Base-by-base conservation (phyloP, 1,140 invertebrate species). In the Drosophila tani region DNA sequence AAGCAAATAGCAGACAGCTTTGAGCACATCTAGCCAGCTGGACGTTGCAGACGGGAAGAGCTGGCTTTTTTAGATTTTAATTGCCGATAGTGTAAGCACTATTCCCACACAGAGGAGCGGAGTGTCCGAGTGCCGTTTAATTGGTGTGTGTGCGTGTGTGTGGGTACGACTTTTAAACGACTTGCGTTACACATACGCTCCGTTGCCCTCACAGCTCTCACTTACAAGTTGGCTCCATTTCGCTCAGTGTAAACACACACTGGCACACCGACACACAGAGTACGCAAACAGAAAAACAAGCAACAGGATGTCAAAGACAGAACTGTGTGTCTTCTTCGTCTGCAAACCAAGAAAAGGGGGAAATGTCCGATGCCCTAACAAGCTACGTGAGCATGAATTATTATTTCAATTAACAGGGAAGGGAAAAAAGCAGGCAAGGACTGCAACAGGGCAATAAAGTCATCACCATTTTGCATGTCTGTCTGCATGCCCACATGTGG, bases 11-110 rank as follows among this genome's bases (percentile, higher is more conserved):
- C 49, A 75, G 59, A 24, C 27, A 71, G 32, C 65, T 17, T 27
- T 56, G 51, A 49, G 21, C 56, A 40, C 47, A 49, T 47, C 24
- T 63, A 46, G 55, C 50, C 19, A 49, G 35, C 35, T 6, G 32
- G 35, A n/a, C 29, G n/a, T 57, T 45, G 38, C 27, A 50, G 59
- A 62, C 49, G 81, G 69, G 57, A 71, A 68, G 69, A 73, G 51
- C 69, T 74, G 85, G 46, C 71, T 81, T 81, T 90, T 87, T 85
- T 80, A 90, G 85, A 90, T 90, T 90, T 90, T 85, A 90, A 90
- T 90, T 90, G 88, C 75, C 86, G 85, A 90, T 90, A 85, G 69
- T 79, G 75, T 74, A 65, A 53, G 70, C 76, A 66, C 53, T 70
- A 55, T 55, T 45, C 67, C 60, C 58, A 51, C 58, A 60, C 17